Evolutionary conservation across 2,888 invertebrate species (phyloP).

Genomic region (Sylvicola cinctus): DNA sequence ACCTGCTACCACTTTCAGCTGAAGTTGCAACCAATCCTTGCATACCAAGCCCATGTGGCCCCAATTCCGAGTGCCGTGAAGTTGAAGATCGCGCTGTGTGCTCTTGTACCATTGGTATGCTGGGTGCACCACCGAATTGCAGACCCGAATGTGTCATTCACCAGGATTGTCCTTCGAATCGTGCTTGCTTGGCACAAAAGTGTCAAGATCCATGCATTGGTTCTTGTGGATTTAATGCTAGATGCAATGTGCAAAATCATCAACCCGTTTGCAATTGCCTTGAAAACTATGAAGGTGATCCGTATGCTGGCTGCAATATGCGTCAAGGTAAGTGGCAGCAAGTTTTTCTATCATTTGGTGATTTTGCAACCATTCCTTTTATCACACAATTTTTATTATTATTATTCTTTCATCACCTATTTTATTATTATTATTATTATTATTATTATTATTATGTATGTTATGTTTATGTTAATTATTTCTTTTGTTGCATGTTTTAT

Average conservation of each 20-base stretch:
- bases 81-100: constrained; percentile 47
- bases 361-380: constrained; percentile 7
- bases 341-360: constrained; percentile 7
- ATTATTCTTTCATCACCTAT: constrained; percentile 6
- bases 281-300: constrained; percentile 52
- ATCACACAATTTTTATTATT: constrained; percentile 9
- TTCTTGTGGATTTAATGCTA: constrained; percentile 50
- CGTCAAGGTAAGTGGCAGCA: constrained; percentile 31
- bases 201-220: constrained; percentile 57
- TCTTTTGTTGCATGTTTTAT: constrained; percentile 3
- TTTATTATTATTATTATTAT: constrained; percentile 5
- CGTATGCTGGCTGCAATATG: constrained; percentile 50
- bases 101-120: constrained; percentile 49
- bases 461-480: constrained; percentile 2
- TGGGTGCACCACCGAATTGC: constrained; percentile 60
- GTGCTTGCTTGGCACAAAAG: constrained; percentile 47
- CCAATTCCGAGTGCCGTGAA: constrained; percentile 53
- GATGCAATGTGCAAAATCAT: constrained; percentile 49
- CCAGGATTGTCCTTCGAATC: constrained; percentile 49
- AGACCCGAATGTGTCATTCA: constrained; percentile 54
- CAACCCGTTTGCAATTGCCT: constrained; percentile 53
- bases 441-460: constrained; percentile 3
- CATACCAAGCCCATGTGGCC: constrained; percentile 52
- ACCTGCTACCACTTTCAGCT: no score
- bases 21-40: constrained; percentile 31